Evolutionary conservation across 1,140 invertebrate species (phyloP).

Genomic region (Cylas formicarius): DNA sequence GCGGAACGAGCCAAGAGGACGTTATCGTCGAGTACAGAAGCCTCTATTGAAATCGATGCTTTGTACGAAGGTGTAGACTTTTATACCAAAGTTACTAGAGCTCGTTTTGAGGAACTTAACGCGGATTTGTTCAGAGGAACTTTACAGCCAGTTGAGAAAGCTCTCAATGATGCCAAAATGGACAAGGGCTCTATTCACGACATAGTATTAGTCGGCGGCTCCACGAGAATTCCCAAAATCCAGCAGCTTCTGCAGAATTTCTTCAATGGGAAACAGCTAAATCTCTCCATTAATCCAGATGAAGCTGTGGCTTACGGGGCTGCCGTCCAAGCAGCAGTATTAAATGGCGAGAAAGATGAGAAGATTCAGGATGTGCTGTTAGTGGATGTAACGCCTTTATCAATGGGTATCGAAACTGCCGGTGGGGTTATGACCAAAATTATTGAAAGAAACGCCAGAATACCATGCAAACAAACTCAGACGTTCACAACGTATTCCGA

Average conservation of each 20-base stretch:
- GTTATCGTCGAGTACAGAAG: constrained; percentile 66
- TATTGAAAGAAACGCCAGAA: constrained; percentile 55
- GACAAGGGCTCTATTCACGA: constrained; percentile 66
- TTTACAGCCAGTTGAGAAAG: constrained; percentile 54
- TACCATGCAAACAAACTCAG: constrained; percentile 57
- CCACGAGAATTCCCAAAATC: constrained; percentile 62
- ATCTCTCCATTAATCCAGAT: constrained; percentile 60
- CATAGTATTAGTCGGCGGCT: constrained; percentile 73
- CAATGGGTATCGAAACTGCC: constrained; percentile 53
- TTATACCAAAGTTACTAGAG: constrained; percentile 51
- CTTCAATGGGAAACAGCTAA: constrained; percentile 54
- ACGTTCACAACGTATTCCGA: constrained; percentile 59
- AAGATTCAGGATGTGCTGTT: constrained; percentile 62
- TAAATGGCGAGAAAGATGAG: constrained; percentile 48
- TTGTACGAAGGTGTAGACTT: constrained; percentile 62
- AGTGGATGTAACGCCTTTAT: constrained; percentile 58
- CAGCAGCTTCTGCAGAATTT: constrained; percentile 53
- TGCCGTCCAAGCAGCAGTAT: constrained; percentile 55
- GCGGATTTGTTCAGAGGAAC: constrained; percentile 52
- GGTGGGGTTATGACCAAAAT: constrained; percentile 54
- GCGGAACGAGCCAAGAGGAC: constrained; percentile 74
- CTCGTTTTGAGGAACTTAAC: constrained; percentile 56
- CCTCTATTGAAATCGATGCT: constrained; percentile 65
- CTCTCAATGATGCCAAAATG: constrained; percentile 64
- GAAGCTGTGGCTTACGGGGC: constrained; percentile 59